Evolutionary conservation across 2,888 invertebrate species (phyloP), one percentile per base, ranked within the genome.

Genomic region (Drosophila neotestacea): DNA sequence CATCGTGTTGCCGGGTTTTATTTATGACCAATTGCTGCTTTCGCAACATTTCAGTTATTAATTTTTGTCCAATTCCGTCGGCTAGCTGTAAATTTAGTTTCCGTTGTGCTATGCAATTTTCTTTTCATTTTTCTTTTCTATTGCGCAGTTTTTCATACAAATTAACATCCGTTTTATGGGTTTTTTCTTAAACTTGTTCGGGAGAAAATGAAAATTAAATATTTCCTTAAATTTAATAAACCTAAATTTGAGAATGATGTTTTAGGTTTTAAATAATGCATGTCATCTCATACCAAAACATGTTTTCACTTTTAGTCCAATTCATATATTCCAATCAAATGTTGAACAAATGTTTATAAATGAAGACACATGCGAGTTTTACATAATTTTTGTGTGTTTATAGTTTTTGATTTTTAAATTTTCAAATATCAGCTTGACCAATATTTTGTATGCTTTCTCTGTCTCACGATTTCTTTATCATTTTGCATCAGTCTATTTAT

Each of bases 1-100:
- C 27, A 13, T 36, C 16, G 28, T 39, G 3, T 16, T 38, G 34
- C 9, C 36, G 28, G 42, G 38, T 42, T 63, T 65, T 67, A 83
- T 83, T 88, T 83, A 88, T 88, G 84, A 46, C 59, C 70, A 72
- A 71, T 65, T 70, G 50, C 63, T 48, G 58, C 62, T 60, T 64
- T 66, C 22, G 58, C 55, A 66, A 62, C 75, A 68, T 65, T 75
- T 69, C 70, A 69, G 78, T 84, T 84, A 86, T 86, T 84, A 78
- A 88, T 85, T 79, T 73, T 69, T 46, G 56, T 38, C 61, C 64
- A 30, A 55, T 39, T 58, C 78, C 73, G 52, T 5, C 77, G 67
- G 66, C n/a, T 16, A 16, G 46, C 34, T 65, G 47, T 32, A 70
- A 79, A 76, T 70, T 64, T 64, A 52, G 42, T 63, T 54, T 59